Conservation (phyloP, 1,140 invertebrate species). For the Metopolophium dirhodum region DNA sequence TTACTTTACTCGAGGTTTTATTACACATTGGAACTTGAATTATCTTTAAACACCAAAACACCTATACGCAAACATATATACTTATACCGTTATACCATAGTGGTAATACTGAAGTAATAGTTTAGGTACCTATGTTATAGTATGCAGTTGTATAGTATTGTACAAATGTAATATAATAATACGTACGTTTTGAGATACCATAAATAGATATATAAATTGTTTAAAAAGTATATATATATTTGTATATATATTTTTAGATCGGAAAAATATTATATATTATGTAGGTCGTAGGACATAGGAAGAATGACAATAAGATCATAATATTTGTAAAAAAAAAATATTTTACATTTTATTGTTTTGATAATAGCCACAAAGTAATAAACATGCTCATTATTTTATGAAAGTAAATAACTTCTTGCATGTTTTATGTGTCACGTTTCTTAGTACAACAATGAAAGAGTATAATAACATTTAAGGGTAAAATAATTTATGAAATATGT, state of each 20-base stretch:
- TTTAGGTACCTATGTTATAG: background rate
- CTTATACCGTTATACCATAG: background rate
- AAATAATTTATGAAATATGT: constrained; percentile 24
- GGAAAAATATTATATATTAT: background rate
- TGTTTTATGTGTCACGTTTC: background rate
- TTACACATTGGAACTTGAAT: constrained; percentile 13
- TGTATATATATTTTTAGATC: background rate
- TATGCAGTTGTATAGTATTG: background rate
- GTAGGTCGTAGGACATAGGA: background rate
- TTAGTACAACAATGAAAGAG: background rate
- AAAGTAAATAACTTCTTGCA: constrained; percentile 8
- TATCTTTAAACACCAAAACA: background rate
- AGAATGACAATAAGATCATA: background rate
- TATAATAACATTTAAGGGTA: constrained; percentile 7
- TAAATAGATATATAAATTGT: background rate
- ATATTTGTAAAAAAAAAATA: background rate
- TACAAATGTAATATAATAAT: background rate
- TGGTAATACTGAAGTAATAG: background rate
- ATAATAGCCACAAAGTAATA: background rate
- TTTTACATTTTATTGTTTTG: background rate
- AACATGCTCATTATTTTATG: background rate
- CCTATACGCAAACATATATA: background rate
- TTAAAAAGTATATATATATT: background rate
- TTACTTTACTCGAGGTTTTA: constrained; percentile 34
- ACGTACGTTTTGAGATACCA: background rate